Conservation (phyloP, 2,113 vertebrate genomes). For the Pterocles burchelli region DNA sequence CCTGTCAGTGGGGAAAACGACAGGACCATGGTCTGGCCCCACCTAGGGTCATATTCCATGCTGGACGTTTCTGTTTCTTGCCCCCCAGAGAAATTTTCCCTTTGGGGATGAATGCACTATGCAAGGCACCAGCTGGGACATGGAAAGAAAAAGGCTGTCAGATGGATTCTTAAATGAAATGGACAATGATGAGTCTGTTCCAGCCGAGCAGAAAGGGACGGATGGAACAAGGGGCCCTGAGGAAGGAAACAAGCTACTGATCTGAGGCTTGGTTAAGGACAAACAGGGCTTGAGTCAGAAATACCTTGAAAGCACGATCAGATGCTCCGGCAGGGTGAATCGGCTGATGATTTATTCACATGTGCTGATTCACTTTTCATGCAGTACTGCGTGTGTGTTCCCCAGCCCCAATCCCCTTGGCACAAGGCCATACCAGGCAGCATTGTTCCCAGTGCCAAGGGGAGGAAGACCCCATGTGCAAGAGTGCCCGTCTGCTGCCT, state of each 20-base stretch:
- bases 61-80: not conserved
- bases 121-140: not conserved
- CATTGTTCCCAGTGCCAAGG: fast-evolving
- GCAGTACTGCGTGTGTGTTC: not conserved
- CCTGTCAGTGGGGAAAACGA: fast-evolving
- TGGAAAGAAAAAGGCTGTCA: slow-evolving; percentile 5
- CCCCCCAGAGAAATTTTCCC: not conserved
- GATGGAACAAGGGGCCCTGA: not conserved
- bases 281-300: not conserved
- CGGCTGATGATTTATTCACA: not conserved
- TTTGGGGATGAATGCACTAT: not conserved
- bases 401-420: not conserved
- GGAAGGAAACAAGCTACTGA: slow-evolving; percentile 6
- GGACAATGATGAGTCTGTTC: slow-evolving; percentile 36
- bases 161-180: slow-evolving; percentile 15
- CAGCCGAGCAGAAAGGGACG: not conserved
- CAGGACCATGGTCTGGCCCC: not conserved
- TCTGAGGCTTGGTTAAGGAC: not conserved
- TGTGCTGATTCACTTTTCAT: not conserved
- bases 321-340: not conserved
- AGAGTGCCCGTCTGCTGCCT: not conserved
- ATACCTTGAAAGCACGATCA: not conserved
- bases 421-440: fast-evolving
- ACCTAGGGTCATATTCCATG: not conserved
- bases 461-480: not conserved